Base-by-base conservation (phyloP, 2,113 vertebrate genomes). In the Procavia capensis region DNA sequence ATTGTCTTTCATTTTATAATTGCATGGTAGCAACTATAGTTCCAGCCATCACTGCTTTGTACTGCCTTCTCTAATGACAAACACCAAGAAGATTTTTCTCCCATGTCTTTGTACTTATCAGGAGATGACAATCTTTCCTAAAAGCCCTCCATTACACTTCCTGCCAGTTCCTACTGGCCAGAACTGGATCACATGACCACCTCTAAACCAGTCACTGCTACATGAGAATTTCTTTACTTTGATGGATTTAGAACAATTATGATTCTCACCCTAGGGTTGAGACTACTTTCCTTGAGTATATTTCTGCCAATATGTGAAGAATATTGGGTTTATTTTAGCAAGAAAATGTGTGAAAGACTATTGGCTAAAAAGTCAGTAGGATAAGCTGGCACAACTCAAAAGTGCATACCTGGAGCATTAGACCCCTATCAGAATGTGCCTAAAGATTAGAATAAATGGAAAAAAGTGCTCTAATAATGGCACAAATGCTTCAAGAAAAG, bases 371-470 rank as follows among this genome's bases (percentile, higher is more conserved):
- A 88, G 54, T 41, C 1, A 29, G 47, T 0, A n/a, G 20, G 54
- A 5, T 31, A 17, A 0, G 3, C 11, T 70, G 80, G 14, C 3
- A 27, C 14, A 39, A 22, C 22, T 88, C 34, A 54, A 27, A 84
- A n/a, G 24, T 5, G 2, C 11, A 59, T 64, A 1, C 22, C 7
- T 22, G 1, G 0, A 19, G 22, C 6, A 41, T n/a, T 41, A 47
- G 61, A 68, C 4, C n/a, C 9, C 19, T 85, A 31, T 43, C 79
- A 66, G 10, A 54, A 9, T 29, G 41, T 68, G 22, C 47, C 7
- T 87, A 6, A 80, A 27, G 47, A 36, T 75, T 1, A 50, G 2
- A 5, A 34, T 22, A 31, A 50, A 72, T 66, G 36, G 14, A 61
- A 85, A 41, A 0, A 59, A n/a, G n/a, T 59, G 9, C 57, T 59